Conservation (phyloP, 2,797 vertebrate genomes). For the Lacerta agilis region DNA sequence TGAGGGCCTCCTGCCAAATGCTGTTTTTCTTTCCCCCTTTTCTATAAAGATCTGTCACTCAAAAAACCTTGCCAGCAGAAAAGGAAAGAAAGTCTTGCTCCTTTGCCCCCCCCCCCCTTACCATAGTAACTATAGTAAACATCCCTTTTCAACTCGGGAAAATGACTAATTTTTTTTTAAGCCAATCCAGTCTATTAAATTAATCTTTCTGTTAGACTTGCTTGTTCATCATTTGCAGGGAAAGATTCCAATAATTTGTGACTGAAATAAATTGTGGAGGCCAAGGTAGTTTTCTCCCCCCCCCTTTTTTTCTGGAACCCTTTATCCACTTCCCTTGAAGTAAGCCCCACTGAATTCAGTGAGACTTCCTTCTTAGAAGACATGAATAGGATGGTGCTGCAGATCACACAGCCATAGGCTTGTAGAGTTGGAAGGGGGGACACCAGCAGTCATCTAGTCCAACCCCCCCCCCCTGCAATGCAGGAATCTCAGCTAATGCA, state of each 20-base stretch:
- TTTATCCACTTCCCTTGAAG: background rate
- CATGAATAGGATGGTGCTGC: no score
- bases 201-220: background rate
- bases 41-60: conserved; percentile 63
- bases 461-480: no score
- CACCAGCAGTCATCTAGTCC: no score
- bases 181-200: background rate
- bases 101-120: conserved; percentile 45
- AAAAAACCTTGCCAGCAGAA: conserved; percentile 64
- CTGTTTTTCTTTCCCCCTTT: conserved; percentile 42
- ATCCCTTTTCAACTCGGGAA: conserved; percentile 40
- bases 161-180: conserved; percentile 1
- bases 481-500: no score
- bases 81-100: conserved; percentile 59
- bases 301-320: background rate
- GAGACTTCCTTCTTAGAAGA: background rate
- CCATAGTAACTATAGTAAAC: conserved; percentile 62
- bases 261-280: background rate
- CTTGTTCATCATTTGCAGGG: background rate
- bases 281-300: background rate
- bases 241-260: accelerated
- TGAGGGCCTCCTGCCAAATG: conserved; percentile 51
- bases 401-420: no score
- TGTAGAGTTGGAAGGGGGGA: no score
- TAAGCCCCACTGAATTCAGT: background rate